A percentile compares a stretch with the other conserved stretches of the same genome.
These are phyloP conservation scores for Phortica magna DNA, from an alignment of 2,888 invertebrate genomes.

Conservation along the genomic window DNA sequence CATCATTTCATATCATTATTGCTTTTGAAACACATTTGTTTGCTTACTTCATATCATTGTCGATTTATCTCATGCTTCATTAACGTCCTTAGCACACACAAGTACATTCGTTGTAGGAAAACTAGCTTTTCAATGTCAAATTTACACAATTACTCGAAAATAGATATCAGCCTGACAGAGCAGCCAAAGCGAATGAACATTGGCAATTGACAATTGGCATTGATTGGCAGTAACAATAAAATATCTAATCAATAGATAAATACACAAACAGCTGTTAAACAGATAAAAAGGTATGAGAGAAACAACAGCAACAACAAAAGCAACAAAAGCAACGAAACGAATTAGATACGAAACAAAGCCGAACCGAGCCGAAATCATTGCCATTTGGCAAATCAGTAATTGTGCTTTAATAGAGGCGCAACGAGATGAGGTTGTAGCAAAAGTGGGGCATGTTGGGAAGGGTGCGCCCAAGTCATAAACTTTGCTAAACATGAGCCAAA, in stretches of 20 bases:
- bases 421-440: conserved; percentile 3
- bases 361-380: neutral
- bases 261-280: conserved; percentile 24
- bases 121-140: conserved; percentile 18
- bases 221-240: conserved; percentile 33
- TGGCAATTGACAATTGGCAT: conserved; percentile 21
- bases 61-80: neutral
- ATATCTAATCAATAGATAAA: conserved; percentile 29
- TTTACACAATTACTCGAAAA: conserved; percentile 24
- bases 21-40: neutral
- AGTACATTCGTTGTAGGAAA: neutral
- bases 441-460: too few relatives aligned
- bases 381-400: conserved; percentile 44
- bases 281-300: conserved; percentile 3
- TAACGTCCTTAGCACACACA: neutral
- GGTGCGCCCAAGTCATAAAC: conserved; percentile 52
- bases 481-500: conserved; percentile 49
- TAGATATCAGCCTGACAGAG: conserved; percentile 19
- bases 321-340: neutral
- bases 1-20: neutral
- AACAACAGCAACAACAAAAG: neutral
- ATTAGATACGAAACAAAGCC: conserved; percentile 3
- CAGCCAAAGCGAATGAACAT: neutral
- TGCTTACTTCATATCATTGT: neutral
- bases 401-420: conserved; percentile 66